phyloP scores from a whole-genome alignment of 2,888 invertebrate genomes.

The Anagyrus pseudococci region DNA sequence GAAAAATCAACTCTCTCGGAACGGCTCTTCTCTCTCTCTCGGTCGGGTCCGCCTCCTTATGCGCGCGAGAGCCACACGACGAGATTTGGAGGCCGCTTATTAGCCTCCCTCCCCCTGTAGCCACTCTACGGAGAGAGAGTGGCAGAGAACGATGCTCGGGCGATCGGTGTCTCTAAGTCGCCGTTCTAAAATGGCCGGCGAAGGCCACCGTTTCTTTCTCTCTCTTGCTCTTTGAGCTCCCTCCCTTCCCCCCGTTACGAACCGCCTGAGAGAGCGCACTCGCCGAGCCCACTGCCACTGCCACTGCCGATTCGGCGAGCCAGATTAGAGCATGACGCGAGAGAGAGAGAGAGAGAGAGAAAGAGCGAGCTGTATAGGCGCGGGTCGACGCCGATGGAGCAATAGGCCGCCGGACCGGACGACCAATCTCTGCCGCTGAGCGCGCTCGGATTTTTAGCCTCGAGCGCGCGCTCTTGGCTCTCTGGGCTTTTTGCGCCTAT shows the following conservation, averaged over 20 bases:
- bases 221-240: neutral
- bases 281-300: conserved; percentile 38
- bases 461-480: neutral
- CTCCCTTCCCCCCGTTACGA: neutral
- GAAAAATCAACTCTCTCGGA: no score
- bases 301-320: conserved; percentile 36
- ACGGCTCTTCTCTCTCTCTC: no score
- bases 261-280: neutral
- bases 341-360: no score
- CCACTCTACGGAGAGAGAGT: no score
- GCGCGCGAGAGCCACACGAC: no score
- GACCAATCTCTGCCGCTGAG: neutral
- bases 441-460: no score
- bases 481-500: no score
- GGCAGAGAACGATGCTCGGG: neutral
- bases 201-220: conserved; percentile 21
- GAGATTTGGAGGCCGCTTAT: conserved; percentile 56
- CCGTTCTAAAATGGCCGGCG: conserved; percentile 39
- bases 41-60: no score
- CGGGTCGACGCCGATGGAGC: neutral
- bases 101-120: conserved; percentile 43
- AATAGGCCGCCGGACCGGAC: neutral
- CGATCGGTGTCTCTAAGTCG: no score
- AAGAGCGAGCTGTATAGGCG: no score
- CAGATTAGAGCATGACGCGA: no score